phyloP scores from a whole-genome alignment of 2,797 vertebrate genomes.

The Premnoplex brunnescens region DNA sequence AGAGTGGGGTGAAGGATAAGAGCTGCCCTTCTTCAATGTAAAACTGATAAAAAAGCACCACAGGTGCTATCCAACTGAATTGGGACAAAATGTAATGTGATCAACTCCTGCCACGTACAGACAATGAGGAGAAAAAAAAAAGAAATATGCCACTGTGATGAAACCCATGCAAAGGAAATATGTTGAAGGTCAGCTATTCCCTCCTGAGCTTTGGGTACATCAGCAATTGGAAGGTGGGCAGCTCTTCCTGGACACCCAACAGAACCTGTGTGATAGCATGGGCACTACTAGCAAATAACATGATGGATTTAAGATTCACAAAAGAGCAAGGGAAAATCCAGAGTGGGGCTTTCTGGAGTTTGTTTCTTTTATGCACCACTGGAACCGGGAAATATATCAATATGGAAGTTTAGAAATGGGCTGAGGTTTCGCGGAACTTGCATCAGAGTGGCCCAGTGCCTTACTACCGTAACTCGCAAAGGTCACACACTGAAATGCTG shows the following conservation, averaged over 20 bases:
- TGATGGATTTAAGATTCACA: background rate
- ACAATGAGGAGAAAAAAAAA: background rate
- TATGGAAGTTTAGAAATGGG: conserved; percentile 58
- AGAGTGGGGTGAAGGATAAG: background rate
- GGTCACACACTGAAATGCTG: conserved; percentile 48
- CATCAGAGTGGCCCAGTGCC: conserved; percentile 39
- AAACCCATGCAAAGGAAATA: background rate
- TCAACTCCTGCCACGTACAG: background rate
- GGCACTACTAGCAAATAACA: background rate
- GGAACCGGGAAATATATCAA: conserved; percentile 51
- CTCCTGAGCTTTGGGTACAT: background rate
- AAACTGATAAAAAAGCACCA: background rate
- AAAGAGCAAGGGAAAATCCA: conserved; percentile 59
- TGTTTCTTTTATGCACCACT: conserved; percentile 61
- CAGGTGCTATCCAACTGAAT: background rate
- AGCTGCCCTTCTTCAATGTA: background rate
- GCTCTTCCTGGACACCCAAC: background rate
- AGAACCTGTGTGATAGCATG: background rate
- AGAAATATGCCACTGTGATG: background rate
- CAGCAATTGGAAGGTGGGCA: background rate
- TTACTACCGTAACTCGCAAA: background rate
- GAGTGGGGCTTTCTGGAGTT: conserved; percentile 47
- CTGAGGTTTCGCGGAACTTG: conserved; percentile 41
- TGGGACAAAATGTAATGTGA: background rate
- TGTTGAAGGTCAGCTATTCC: background rate